These are phyloP conservation scores for Hystrix cristata DNA, from an alignment of 2,113 vertebrate species.

Conservation along the genomic window DNA sequence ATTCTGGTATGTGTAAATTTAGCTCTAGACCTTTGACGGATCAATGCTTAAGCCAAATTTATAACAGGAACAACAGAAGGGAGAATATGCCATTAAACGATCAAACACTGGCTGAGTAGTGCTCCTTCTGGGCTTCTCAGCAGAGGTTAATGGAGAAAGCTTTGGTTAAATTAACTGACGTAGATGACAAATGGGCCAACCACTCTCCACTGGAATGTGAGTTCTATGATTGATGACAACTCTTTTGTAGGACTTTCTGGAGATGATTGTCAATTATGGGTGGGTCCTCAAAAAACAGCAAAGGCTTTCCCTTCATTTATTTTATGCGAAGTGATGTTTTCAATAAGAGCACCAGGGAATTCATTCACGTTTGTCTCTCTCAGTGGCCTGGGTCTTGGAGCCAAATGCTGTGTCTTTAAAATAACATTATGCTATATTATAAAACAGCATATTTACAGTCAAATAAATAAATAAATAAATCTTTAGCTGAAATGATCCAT, in stretches of 20 bases:
- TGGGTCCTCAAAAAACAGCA: background rate
- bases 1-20: constrained; percentile 62
- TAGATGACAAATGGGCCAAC: constrained; percentile 36
- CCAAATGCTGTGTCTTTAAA: background rate
- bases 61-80: constrained; percentile 53
- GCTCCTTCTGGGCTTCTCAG: constrained; percentile 32
- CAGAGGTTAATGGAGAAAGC: constrained; percentile 67
- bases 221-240: background rate
- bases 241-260: constrained; percentile 35
- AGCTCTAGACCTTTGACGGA: constrained; percentile 62
- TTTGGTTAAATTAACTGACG: constrained; percentile 56
- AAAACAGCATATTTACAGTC: constrained; percentile 24
- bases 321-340: constrained; percentile 51
- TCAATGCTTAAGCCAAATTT: constrained; percentile 59
- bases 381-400: background rate
- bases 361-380: background rate
- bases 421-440: background rate
- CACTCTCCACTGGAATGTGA: constrained; percentile 20
- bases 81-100: constrained; percentile 12
- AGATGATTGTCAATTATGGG: constrained; percentile 48
- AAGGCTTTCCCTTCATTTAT: constrained; percentile 50
- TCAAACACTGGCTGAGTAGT: constrained; percentile 38
- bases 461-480: background rate
- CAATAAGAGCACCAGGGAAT: background rate
- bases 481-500: background rate